phyloP scores from a whole-genome alignment of 2,888 invertebrate species.

The Hermaeophaga mercurialis region DNA sequence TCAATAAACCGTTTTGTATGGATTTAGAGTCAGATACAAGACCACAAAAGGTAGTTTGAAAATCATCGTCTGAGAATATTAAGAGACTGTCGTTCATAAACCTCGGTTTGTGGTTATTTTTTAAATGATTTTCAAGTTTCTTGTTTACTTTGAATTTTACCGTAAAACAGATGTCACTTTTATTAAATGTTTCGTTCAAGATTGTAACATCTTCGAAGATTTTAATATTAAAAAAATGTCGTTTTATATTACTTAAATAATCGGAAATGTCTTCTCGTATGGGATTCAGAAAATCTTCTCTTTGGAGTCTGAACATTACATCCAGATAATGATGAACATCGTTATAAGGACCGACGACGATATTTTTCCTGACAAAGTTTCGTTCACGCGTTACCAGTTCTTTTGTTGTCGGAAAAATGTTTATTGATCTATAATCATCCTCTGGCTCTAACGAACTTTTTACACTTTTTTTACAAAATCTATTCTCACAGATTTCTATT shows the following conservation, averaged over 20 bases:
- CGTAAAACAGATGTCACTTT: neutral
- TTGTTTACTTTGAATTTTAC: neutral
- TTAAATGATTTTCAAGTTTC: neutral
- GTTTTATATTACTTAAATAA: constrained; percentile 34
- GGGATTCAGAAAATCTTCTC: constrained; percentile 81
- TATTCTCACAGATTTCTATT: too few relatives aligned
- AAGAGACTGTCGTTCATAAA: neutral
- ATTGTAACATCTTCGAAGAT: neutral
- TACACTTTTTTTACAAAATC: too few relatives aligned
- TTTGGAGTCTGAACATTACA: constrained; percentile 75
- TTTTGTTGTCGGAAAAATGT: constrained; percentile 40
- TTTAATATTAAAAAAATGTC: constrained; percentile 27
- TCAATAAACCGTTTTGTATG: neutral
- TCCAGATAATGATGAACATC: constrained; percentile 76
- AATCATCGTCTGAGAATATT: neutral
- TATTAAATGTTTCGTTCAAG: neutral
- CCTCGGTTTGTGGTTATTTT: neutral
- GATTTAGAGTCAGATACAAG: neutral
- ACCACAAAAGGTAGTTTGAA: neutral
- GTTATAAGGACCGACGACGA: constrained; percentile 66
- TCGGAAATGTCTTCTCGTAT: constrained; percentile 67
- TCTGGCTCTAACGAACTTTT: too few relatives aligned
- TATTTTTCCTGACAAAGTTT: constrained; percentile 64
- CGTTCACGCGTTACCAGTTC: constrained; percentile 50
- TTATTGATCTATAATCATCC: neutral